Base-by-base conservation (phyloP, 2,888 invertebrate genomes). In the Platerodrilus igneus region DNA sequence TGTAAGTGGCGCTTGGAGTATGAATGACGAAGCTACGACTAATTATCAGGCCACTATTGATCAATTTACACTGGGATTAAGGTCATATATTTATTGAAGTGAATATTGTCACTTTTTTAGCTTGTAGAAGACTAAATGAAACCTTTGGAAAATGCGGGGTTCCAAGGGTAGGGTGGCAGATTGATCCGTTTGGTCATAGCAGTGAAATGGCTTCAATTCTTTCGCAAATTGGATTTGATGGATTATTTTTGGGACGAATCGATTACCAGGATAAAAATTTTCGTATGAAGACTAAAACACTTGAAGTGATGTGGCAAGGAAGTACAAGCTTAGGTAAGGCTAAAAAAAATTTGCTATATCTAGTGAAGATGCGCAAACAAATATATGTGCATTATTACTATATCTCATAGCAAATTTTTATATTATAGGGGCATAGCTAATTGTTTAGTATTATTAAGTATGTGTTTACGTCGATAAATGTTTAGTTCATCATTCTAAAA, bases 221-320 rank as follows among this genome's bases (percentile, higher is more conserved):
- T 14, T 75, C 86, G 0, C 78, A 80, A 61, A 83, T 93, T 80
- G 91, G 86, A 48, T 92, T 82, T 58, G 89, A 93, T 56, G 90
- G 86, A 0, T 67, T 88, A 48, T 84, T 91, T 59, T 77, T 92
- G 42, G 89, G 85, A 0, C 75, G 92, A 6, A 71, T 90, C 10
- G 91, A 92, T 65, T 89, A 82, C 63, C 78, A 83, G 57, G 91
- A 93, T 59, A 88, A 85, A 59, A 37, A 34, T 0, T 52, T 67
- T 0, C 70, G 91, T 25, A 57, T 79, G 3, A 38, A 50, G 1
- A 64, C 69, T 0, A 75, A 75, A 51, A 75, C 71, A 0, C 78
- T 85, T 68, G 92, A 93, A 66, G 80, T 86, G 72, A 63, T 92
- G 11, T 92, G 92, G 91, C 68, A 74, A 51, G 83, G 75, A 0